Percentiles rank a stretch among this genome's conserved stretches.
phyloP scores from a whole-genome alignment of 2,113 vertebrate genomes.

The Sinocyclocheilus rhinocerous region DNA sequence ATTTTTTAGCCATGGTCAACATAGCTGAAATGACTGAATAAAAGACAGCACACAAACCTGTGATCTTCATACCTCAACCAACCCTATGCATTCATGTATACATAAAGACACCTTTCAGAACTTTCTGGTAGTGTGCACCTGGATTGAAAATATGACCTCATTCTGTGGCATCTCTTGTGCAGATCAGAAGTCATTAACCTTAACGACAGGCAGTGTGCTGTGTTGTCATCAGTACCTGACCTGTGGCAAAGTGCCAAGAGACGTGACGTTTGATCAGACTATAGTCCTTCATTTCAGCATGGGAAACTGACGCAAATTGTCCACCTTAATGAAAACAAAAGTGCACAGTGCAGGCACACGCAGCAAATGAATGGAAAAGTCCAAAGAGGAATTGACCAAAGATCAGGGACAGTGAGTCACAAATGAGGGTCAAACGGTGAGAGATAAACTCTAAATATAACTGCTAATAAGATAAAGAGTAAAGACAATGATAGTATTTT shows the following conservation, averaged over 20 bases:
- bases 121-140: slow-evolving; percentile 45
- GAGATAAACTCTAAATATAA: not conserved
- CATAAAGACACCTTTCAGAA: slow-evolving; percentile 54
- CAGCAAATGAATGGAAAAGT: not conserved
- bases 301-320: not conserved
- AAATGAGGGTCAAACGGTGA: not conserved
- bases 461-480: not conserved
- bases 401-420: not conserved
- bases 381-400: not conserved
- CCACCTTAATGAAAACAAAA: not conserved
- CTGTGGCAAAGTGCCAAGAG: slow-evolving; percentile 45
- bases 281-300: slow-evolving; percentile 45
- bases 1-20: slow-evolving; percentile 10
- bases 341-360: not conserved
- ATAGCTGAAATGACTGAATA: slow-evolving; percentile 31
- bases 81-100: slow-evolving; percentile 29
- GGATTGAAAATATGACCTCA: slow-evolving; percentile 54
- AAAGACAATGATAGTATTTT: not conserved
- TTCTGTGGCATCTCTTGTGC: slow-evolving; percentile 41
- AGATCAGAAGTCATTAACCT: slow-evolving; percentile 60
- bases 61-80: not conserved
- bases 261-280: slow-evolving; percentile 59
- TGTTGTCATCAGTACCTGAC: slow-evolving; percentile 38
- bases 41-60: not conserved
- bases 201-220: slow-evolving; percentile 46